These are phyloP conservation scores for Gopherus flavomarginatus DNA, from an alignment of 2,113 vertebrate species.

Conservation along the genomic window DNA sequence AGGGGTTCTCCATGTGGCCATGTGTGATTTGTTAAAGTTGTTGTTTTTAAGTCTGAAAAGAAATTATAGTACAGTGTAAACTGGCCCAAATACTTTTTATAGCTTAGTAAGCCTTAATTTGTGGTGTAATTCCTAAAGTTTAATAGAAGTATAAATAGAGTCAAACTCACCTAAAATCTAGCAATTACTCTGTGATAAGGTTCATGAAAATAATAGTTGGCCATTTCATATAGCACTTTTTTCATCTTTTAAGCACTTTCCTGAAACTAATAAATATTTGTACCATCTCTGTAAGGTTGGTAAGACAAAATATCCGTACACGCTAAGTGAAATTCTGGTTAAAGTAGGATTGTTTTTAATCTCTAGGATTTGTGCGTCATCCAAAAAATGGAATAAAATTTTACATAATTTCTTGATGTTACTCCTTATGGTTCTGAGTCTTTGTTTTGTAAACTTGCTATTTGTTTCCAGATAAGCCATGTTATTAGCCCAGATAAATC, in stretches of 20 bases:
- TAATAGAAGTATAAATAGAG: background rate
- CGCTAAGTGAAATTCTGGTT: background rate
- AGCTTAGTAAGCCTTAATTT: background rate
- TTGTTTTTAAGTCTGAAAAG: background rate
- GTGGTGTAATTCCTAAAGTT: background rate
- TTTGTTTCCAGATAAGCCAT: conserved; percentile 88
- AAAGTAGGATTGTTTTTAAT: background rate
- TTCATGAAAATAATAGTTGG: background rate
- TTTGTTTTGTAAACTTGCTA: conserved; percentile 7
- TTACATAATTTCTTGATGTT: background rate
- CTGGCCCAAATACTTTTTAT: background rate
- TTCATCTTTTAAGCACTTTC: background rate
- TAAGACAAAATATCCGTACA: background rate
- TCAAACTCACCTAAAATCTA: background rate
- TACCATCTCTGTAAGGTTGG: background rate
- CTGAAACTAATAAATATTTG: background rate
- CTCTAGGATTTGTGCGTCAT: background rate
- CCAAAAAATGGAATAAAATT: background rate
- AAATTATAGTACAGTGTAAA: background rate
- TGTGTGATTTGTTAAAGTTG: background rate
- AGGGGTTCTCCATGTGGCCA: rapidly evolving
- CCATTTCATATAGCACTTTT: background rate
- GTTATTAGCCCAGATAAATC: conserved; percentile 98
- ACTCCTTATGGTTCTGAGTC: background rate
- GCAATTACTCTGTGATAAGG: background rate